Evolutionary conservation across 2,797 vertebrate genomes (phyloP).

Genomic region (Echiichthys vipera): DNA sequence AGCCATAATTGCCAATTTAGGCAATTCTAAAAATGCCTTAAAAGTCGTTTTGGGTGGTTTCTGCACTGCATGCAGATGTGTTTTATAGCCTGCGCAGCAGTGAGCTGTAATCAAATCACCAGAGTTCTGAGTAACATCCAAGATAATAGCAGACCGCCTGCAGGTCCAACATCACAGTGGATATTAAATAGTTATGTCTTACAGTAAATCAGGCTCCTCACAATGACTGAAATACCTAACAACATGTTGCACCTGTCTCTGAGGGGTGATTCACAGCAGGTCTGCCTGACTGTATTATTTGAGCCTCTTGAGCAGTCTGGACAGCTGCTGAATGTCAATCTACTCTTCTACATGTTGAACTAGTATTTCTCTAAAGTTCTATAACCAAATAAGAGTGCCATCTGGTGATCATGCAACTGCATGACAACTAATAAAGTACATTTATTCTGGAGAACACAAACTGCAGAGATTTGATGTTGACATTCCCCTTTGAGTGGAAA

Average conservation of each 20-base stretch:
- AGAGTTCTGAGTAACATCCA: conserved; percentile 44
- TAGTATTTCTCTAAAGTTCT: background rate
- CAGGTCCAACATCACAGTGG: conserved; percentile 8
- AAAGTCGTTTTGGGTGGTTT: conserved; percentile 37
- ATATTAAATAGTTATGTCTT: conserved; percentile 6
- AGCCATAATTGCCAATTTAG: conserved; percentile 6
- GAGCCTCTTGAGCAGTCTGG: background rate
- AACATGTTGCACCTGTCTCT: background rate
- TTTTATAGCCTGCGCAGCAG: conserved; percentile 46
- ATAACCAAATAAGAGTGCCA: conserved; percentile 40
- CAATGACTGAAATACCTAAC: background rate
- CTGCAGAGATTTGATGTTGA: background rate
- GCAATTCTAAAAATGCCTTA: conserved; percentile 37
- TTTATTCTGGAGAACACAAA: no score
- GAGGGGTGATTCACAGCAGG: background rate
- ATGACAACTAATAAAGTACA: background rate
- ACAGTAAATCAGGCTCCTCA: background rate
- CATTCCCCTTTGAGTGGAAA: background rate
- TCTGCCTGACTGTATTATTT: background rate
- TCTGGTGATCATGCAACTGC: conserved; percentile 40
- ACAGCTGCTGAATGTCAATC: conserved; percentile 16
- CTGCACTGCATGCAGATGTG: conserved; percentile 48
- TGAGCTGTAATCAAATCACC: conserved; percentile 57
- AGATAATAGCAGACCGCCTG: conserved; percentile 50
- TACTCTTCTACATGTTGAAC: no score